Evolutionary conservation across 1,140 invertebrate genomes (phyloP).

Genomic region (Stegodyphus dumicola): DNA sequence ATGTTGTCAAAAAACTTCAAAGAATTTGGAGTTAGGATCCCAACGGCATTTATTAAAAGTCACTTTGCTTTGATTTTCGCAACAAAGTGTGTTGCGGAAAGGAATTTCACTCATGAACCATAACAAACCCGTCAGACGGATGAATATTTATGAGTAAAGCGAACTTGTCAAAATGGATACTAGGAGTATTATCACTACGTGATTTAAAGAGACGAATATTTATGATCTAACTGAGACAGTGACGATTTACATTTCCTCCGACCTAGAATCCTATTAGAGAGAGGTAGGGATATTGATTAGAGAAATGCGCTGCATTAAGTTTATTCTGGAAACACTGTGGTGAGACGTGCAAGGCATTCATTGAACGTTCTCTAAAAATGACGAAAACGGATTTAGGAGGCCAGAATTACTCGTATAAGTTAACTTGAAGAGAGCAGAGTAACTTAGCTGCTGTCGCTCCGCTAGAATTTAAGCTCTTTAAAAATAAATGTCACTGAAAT

Average conservation of each 20-base stretch:
- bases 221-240: background rate
- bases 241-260: background rate
- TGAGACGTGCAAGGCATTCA: too few relatives aligned
- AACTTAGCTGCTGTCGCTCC: too few relatives aligned
- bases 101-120: background rate
- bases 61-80: background rate
- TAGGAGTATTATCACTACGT: background rate
- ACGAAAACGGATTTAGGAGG: too few relatives aligned
- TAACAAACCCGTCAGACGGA: background rate
- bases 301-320: background rate
- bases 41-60: too few relatives aligned
- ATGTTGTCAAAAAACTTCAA: too few relatives aligned
- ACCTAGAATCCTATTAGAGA: background rate
- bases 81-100: background rate
- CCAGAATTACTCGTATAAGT: too few relatives aligned
- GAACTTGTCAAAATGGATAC: background rate
- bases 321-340: too few relatives aligned
- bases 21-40: too few relatives aligned
- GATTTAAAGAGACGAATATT: conserved; percentile 3
- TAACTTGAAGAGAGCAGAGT: too few relatives aligned
- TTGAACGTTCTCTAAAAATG: too few relatives aligned
- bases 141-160: background rate
- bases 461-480: too few relatives aligned
- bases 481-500: too few relatives aligned
- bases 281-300: background rate